Percentiles rank a stretch among this genome's conserved stretches.
Conservation (phyloP, 2,888 invertebrate genomes). For the Catocala nupta region DNA sequence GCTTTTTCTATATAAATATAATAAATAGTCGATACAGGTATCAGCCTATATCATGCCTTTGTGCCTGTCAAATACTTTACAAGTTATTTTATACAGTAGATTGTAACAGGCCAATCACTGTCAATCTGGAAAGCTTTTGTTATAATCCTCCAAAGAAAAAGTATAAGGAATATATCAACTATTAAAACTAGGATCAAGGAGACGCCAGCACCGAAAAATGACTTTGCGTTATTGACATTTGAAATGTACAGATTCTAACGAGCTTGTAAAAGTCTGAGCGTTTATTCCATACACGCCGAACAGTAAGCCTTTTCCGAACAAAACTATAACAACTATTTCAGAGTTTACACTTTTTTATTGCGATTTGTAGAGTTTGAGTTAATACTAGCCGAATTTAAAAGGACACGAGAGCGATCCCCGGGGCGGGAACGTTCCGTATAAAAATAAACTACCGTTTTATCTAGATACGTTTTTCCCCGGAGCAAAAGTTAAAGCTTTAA, state of each 20-base stretch:
- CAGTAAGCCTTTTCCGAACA: conserved; percentile 1
- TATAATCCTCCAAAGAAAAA: too few species aligned
- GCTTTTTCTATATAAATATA: too few species aligned
- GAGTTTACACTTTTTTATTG: conserved; percentile 3
- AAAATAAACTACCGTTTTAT: conserved; percentile 16
- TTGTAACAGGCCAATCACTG: too few species aligned
- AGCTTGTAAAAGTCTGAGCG: conserved; percentile 6
- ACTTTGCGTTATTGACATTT: conserved; percentile 4
- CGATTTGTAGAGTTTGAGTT: conserved; percentile 11
- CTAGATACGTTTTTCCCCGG: conserved; percentile 5
- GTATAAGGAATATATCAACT: background rate
- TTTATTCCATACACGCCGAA: background rate
- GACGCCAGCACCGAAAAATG: background rate
- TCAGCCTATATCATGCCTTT: too few species aligned
- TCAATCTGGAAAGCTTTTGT: too few species aligned
- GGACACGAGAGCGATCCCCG: conserved; percentile 9
- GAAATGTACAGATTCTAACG: background rate
- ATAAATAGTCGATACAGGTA: too few species aligned
- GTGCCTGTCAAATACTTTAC: too few species aligned
- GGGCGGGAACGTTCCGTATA: conserved; percentile 10
- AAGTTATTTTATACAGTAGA: too few species aligned
- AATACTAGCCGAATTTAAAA: conserved; percentile 15
- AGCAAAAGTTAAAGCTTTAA: conserved; percentile 10
- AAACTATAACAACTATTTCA: conserved; percentile 4
- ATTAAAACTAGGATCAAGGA: background rate